A percentile compares a stretch with the other conserved stretches of the same genome.
phyloP scores from a whole-genome alignment of 2,113 vertebrate genomes.

The Edolisoma coerulescens region DNA sequence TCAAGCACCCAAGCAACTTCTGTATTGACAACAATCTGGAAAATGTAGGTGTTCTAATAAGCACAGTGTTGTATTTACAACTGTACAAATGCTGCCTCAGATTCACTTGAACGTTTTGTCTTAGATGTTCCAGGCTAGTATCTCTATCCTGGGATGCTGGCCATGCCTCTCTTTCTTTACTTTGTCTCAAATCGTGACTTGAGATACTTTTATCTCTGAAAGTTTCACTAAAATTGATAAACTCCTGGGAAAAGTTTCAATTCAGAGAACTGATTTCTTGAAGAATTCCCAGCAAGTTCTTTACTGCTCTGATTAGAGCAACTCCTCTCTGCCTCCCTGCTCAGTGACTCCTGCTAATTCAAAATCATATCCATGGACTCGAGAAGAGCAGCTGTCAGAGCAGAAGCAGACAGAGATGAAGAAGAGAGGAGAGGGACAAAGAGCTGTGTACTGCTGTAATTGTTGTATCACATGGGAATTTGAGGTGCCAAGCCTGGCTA shows the following conservation, averaged over 20 bases:
- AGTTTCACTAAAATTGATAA: background rate
- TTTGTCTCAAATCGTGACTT: background rate
- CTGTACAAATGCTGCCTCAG: background rate
- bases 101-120: background rate
- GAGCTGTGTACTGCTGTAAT: background rate
- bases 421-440: background rate
- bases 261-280: background rate
- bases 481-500: background rate
- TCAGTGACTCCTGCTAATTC: background rate
- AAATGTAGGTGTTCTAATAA: background rate
- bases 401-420: background rate
- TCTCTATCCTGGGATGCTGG: background rate
- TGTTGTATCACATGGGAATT: background rate
- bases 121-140: background rate
- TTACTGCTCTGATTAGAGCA: background rate
- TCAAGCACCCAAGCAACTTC: background rate
- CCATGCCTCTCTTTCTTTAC: background rate
- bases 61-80: background rate
- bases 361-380: background rate
- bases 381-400: background rate
- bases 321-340: background rate
- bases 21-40: background rate
- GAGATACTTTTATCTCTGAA: background rate
- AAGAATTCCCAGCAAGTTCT: background rate
- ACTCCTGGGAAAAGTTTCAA: background rate